Evolutionary conservation across 2,797 vertebrate species (phyloP), one percentile per base, ranked within the genome.

Genomic region (Remorina albescens): DNA sequence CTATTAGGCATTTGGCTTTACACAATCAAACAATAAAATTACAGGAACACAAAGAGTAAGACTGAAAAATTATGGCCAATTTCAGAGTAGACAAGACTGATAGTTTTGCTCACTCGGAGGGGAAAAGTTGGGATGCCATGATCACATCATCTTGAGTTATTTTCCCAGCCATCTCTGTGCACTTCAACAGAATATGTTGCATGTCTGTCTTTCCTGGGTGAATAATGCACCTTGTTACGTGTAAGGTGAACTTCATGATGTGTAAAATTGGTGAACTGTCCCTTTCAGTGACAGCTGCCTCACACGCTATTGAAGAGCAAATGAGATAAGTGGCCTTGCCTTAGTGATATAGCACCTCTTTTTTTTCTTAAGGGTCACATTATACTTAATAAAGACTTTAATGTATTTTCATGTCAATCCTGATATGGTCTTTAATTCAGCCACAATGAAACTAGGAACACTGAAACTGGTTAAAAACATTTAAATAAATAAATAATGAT

Each of bases 331-430:
- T 54, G 28, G 30, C 28, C 28, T 54, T 53, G 8, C 26, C 16
- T 32, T 26, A 30, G 51, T 54, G 18, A 54, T 19, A n/a, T 28
- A n/a, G 28, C 28, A 54, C 28, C 19, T 34, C 30, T 55, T 21
- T 69, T 69, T 21, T 59, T 26, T 56, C 25, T 19, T 15, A 70
- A 60, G 2, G n/a, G 28, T 39, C 25, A 37, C n/a, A 11, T 15
- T 46, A 5, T 32, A 53, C 12, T 51, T 36, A 15, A 32, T 36
- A 15, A 32, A 69, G 19, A 30, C 16, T 49, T 41, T 26, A 56
- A 42, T 50, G 12, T 42, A 57, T 50, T 64, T 18, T 44, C 13
- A 28, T 9, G 26, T 50, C 8, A 37, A 12, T 51, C 10, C 28
- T 36, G 30, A 15, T 25, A 2, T 1, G 3, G 10, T 44, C 21